phyloP scores from a whole-genome alignment of 2,888 invertebrate genomes.

The Aphrophora alni region DNA sequence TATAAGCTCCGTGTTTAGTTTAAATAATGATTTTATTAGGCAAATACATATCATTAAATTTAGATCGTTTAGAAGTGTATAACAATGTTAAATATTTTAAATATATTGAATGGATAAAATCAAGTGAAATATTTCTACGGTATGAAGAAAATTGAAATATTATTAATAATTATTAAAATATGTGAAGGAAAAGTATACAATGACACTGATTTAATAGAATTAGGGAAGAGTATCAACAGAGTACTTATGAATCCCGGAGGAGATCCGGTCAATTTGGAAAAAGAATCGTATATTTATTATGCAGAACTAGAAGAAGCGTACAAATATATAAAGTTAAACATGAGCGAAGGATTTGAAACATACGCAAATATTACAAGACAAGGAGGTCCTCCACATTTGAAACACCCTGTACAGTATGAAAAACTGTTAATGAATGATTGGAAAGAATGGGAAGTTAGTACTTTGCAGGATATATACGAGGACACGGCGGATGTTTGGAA shows the following conservation, averaged over 20 bases:
- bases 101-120: too few species aligned
- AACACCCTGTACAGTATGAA: background rate
- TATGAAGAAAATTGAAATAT: background rate
- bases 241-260: background rate
- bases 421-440: background rate
- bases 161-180: background rate
- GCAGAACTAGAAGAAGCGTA: background rate
- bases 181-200: background rate
- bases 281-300: background rate
- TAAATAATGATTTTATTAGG: too few species aligned
- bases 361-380: background rate
- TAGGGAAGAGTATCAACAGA: background rate
- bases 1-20: too few species aligned
- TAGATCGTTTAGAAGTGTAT: too few species aligned
- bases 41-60: too few species aligned
- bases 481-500: background rate
- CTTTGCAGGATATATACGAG: background rate
- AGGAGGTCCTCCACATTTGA: conserved; percentile 23
- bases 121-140: background rate
- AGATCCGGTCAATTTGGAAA: background rate
- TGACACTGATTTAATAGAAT: background rate
- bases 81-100: too few species aligned
- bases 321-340: background rate
- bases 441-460: background rate
- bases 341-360: background rate